phyloP scores from a whole-genome alignment of 2,797 vertebrate genomes.

The Mallotus villosus region DNA sequence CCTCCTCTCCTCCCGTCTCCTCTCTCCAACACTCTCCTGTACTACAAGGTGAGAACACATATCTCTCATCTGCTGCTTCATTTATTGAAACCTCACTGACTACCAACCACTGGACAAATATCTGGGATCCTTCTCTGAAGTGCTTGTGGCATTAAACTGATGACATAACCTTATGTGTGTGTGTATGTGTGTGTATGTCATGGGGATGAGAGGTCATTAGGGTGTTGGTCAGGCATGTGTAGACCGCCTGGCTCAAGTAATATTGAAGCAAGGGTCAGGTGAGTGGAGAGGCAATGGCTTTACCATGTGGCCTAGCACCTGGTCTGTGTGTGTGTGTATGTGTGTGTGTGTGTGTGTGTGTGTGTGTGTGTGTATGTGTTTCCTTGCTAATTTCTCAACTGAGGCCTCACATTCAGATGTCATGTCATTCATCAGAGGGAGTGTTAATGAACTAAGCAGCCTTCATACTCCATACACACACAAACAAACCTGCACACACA shows the following conservation, averaged over 20 bases:
- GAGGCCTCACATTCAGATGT: slow-evolving; percentile 34
- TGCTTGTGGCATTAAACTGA: slow-evolving; percentile 22
- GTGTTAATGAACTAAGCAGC: slow-evolving; percentile 60
- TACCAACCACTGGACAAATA: not conserved
- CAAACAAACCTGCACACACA: slow-evolving; percentile 14
- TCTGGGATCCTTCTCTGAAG: slow-evolving; percentile 4
- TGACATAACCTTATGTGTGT: slow-evolving; percentile 36
- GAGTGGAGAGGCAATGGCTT: slow-evolving; percentile 64
- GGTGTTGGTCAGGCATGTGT: slow-evolving; percentile 70
- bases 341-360: slow-evolving; percentile 47
- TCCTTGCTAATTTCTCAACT: slow-evolving; percentile 25
- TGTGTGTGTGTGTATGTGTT: slow-evolving; percentile 39
- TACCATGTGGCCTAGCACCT: slow-evolving; percentile 65
- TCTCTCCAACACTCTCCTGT: not conserved
- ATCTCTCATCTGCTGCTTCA: not conserved
- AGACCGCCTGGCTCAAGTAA: slow-evolving; percentile 54
- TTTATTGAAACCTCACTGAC: not conserved
- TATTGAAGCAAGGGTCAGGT: slow-evolving; percentile 59
- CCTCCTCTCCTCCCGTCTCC: not conserved
- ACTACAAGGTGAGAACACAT: not conserved
- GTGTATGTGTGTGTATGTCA: not conserved
- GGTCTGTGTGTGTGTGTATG: slow-evolving; percentile 41
- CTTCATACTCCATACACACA: slow-evolving; percentile 35
- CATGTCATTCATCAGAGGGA: slow-evolving; percentile 50
- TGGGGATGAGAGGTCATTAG: slow-evolving; percentile 64